These are phyloP conservation scores for Orgyia antiqua DNA, from an alignment of 2,888 invertebrate genomes.

Conservation along the genomic window DNA sequence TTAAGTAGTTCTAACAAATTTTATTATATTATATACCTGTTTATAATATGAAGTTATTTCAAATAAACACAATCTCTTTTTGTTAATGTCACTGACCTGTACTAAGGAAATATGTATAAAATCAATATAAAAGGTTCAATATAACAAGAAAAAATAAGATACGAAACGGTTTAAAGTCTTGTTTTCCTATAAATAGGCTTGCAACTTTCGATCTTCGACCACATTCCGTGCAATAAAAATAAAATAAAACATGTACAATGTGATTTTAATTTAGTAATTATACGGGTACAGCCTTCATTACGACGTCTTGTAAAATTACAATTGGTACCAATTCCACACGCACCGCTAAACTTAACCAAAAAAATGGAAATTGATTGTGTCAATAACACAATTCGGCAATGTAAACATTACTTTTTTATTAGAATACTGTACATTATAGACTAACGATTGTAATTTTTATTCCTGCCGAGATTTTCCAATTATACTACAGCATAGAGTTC, in stretches of 20 bases:
- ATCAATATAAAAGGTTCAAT: slow-evolving; percentile 1
- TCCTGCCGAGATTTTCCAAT: no score
- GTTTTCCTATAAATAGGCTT: slow-evolving; percentile 37
- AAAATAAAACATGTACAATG: slow-evolving; percentile 6
- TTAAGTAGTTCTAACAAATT: no score
- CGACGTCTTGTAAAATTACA: not conserved
- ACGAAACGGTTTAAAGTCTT: slow-evolving; percentile 17
- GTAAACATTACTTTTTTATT: no score
- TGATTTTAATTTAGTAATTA: slow-evolving; percentile 19
- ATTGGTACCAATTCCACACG: no score
- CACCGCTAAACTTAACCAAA: no score
- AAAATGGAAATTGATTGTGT: no score
- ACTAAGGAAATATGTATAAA: slow-evolving; percentile 5
- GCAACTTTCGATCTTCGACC: slow-evolving; percentile 41
- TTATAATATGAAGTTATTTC: no score
- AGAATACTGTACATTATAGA: no score
- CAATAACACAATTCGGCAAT: no score
- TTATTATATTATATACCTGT: slow-evolving; percentile 6
- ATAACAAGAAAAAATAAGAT: slow-evolving; percentile 1
- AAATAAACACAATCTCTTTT: no score
- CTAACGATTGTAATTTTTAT: no score
- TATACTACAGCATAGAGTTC: no score
- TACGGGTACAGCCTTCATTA: slow-evolving; percentile 1
- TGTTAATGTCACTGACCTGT: slow-evolving; percentile 4
- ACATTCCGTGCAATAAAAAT: slow-evolving; percentile 23